Evolutionary conservation across 2,113 vertebrate genomes (phyloP).

Genomic region (Vulpes vulpes): DNA sequence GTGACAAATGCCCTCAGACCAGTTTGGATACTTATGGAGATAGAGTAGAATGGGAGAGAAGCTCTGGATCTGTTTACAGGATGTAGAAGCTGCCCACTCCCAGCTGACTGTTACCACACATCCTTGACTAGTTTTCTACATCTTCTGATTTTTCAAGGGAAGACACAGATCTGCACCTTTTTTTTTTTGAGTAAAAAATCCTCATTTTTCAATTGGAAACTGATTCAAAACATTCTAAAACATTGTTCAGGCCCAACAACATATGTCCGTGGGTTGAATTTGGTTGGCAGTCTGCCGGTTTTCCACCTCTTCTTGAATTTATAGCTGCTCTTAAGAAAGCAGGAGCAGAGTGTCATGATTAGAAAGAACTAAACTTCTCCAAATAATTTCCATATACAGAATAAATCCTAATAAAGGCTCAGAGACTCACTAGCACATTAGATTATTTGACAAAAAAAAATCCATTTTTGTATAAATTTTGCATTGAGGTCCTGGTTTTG

Average conservation of each 20-base stretch:
- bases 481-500: conserved; percentile 63
- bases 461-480: conserved; percentile 61
- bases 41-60: neutral
- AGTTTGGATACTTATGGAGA: neutral
- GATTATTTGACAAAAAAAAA: conserved; percentile 48
- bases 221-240: conserved; percentile 78
- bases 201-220: conserved; percentile 71
- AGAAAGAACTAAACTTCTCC: conserved; percentile 16
- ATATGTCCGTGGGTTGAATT: conserved; percentile 81
- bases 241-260: conserved; percentile 78
- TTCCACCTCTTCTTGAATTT: conserved; percentile 74
- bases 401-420: conserved; percentile 51
- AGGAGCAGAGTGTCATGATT: conserved; percentile 56
- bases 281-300: conserved; percentile 68
- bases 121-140: neutral
- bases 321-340: conserved; percentile 67
- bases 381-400: conserved; percentile 46
- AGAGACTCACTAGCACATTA: conserved; percentile 21
- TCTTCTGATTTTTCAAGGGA: conserved; percentile 36
- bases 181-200: conserved; percentile 38
- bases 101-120: neutral
- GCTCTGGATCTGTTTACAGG: neutral
- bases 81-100: neutral
- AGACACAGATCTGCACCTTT: neutral
- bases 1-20: neutral